Evolutionary conservation across 2,888 invertebrate genomes (phyloP), one percentile per base, ranked within the genome.

Genomic region (Drosophila kokeensis): DNA sequence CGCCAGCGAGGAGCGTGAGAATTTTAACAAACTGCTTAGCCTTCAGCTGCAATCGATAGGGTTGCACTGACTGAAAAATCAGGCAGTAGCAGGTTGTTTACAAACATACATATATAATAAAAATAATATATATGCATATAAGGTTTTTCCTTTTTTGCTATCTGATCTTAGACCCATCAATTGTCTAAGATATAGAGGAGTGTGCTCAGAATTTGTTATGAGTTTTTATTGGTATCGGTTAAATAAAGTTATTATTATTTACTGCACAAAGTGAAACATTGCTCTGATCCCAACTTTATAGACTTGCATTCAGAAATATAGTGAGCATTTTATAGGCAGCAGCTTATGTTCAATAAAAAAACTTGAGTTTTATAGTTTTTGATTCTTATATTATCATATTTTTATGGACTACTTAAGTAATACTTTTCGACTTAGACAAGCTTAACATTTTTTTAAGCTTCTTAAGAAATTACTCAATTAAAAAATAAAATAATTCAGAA

Each of bases 1-100:
- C 88, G 88, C 83, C 79, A 81, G 59, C 66, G 76, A 69, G 77
- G 57, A 89, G 90, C 87, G 87, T 89, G 87, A 87, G 90, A 87
- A 89, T 77, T 89, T 89, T 62, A 76, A 73, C 85, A 89, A 87
- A 72, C 59, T 45, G 58, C 65, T 62, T 42, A 62, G 58, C 59
- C 60, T 57, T 63, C 45, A 50, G 30, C 10, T 15, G 24, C 52
- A 48, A 59, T 70, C 68, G 27, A 69, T 45, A 55, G 45, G 76
- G 54, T 48, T 29, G n/a, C 42, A 38, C 55, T 58, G 61, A 69
- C n/a, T 66, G 73, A 40, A 59, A 73, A 36, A 42, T 57, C 68
- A 57, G 59, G 18, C 63, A 58, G 49, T 24, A 24, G 24, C 11
- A 11, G 2, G 0, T 27, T 36, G 27, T 70, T 70, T 79, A 3